Evolutionary conservation across 1,140 invertebrate species (phyloP), one percentile per base, ranked within the genome.

Genomic region (Drosophila auraria): DNA sequence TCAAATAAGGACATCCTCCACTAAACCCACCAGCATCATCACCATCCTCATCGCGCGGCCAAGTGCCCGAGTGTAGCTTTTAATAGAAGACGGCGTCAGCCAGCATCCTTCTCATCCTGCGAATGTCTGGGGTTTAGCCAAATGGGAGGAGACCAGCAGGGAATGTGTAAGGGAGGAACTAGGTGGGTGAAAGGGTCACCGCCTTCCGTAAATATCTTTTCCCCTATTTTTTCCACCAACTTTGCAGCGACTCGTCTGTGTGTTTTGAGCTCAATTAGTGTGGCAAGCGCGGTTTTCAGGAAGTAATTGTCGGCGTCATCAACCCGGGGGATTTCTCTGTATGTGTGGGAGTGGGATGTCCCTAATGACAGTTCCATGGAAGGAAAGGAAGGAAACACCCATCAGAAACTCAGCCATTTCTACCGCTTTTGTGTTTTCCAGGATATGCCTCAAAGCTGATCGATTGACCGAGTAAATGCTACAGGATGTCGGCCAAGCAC

Each of bases 401-500:
- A 70, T 25, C 11, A 20, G 17, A 42, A 40, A 27, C 36, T 62
- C 44, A 44, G 12, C 15, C 9, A 36, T 17, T 25, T 59, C 17
- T 60, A 5, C 15, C 17, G 30, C 1, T 53, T 47, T 17, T 56
- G 23, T 12, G 38, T 12, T 8, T 76, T 76, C 9, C 49, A 78
- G 75, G 75, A 78, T 63, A 82, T 82, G 80, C 79, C 83, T 76
- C 70, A 80, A 59, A 57, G 70, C 68, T 81, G 80, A 56, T 70
- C 59, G 82, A 83, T 73, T 78, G 83, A 74, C 61, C 71, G 65
- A 82, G 54, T 89, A 74, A 78, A 87, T 83, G 77, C 68, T 72
- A 71, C 62, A 91, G 49, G 60, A 91, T 89, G 83, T 78, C 89
- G 60, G 53, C 66, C 49, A 84, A 91, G 62, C 80, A 81, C 27